A percentile compares a stretch with the other conserved stretches of the same genome.
Conservation (phyloP, 1,140 invertebrate species). For the Solenopsis invicta region DNA sequence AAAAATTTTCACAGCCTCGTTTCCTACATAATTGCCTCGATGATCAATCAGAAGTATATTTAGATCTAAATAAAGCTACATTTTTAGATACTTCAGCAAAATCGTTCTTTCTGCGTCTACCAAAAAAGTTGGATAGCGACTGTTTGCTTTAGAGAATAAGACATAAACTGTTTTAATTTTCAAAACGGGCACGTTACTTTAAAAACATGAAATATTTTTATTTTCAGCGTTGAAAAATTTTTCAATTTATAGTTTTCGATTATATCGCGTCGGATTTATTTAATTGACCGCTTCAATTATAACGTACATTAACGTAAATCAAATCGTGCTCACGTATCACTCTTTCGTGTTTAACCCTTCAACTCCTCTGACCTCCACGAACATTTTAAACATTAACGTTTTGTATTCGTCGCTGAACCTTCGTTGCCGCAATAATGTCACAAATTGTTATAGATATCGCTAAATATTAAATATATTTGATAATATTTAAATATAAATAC, state of each 20-base stretch:
- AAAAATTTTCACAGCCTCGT: too few species aligned
- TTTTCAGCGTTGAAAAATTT: conserved; percentile 8
- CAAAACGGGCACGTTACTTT: not conserved
- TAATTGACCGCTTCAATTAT: not conserved
- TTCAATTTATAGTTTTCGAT: conserved; percentile 10
- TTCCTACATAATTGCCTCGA: too few species aligned
- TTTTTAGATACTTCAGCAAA: too few species aligned
- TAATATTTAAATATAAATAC: conserved; percentile 32
- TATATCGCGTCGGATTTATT: not conserved
- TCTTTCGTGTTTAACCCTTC: conserved; percentile 32
- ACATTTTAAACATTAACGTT: not conserved
- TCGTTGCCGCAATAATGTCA: not conserved
- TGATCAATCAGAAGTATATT: too few species aligned
- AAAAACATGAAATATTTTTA: not conserved
- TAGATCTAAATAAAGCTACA: too few species aligned
- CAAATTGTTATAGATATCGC: conserved; percentile 12
- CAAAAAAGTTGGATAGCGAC: not conserved
- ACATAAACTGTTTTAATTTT: not conserved
- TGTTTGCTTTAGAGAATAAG: not conserved
- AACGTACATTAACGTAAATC: not conserved
- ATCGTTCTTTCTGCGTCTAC: not conserved
- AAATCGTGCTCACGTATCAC: conserved; percentile 12
- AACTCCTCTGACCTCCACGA: not conserved
- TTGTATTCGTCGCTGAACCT: not conserved
- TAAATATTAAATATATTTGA: conserved; percentile 36